Evolutionary conservation across 2,113 vertebrate genomes (phyloP).

Genomic region (Gallinago jamesoni): DNA sequence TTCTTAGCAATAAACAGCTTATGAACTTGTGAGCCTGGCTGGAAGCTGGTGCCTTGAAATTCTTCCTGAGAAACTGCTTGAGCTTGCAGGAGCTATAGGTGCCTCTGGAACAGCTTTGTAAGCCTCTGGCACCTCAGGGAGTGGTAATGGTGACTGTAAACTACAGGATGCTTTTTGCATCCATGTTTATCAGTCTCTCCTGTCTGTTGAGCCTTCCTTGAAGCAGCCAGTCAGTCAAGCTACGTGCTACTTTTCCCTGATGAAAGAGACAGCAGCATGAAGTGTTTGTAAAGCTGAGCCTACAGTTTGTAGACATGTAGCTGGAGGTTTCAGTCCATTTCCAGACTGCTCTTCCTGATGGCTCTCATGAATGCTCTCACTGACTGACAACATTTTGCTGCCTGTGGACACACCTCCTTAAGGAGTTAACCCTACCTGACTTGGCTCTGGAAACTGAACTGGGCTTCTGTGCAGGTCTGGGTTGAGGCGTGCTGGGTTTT

Average conservation of each 20-base stretch:
- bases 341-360: neutral
- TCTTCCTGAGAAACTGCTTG: neutral
- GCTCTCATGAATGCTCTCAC: neutral
- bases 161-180: neutral
- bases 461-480: neutral
- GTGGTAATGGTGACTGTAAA: neutral
- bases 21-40: neutral
- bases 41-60: neutral
- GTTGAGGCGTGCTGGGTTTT: neutral
- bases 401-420: neutral
- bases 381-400: neutral
- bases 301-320: neutral
- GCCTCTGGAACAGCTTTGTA: neutral
- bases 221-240: neutral
- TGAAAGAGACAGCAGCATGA: neutral
- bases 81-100: neutral
- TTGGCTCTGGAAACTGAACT: neutral
- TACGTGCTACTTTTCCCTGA: rapidly evolving
- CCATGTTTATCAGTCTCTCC: rapidly evolving
- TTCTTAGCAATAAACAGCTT: neutral
- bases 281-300: neutral
- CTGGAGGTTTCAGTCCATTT: neutral
- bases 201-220: neutral
- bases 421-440: neutral
- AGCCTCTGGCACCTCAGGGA: neutral